Conservation (phyloP, 2,113 vertebrate genomes). For the Uria aalge region DNA sequence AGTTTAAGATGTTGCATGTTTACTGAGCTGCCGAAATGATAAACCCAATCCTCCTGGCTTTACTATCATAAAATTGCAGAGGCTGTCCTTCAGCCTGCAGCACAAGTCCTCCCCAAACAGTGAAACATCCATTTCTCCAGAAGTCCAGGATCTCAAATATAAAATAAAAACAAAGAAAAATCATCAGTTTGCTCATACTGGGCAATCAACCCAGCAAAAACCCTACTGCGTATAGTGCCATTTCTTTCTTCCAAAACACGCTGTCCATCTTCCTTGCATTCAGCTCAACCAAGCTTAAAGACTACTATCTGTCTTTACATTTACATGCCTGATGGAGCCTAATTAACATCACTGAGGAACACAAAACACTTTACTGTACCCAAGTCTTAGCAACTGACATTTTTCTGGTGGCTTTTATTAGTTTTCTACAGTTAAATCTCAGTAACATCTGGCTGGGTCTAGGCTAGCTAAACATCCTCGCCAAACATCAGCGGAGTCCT, state of each 20-base stretch:
- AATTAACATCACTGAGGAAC: neutral
- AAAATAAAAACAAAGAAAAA: neutral
- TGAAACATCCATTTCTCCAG: neutral
- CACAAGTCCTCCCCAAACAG: neutral
- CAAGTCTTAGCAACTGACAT: neutral
- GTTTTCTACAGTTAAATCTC: neutral
- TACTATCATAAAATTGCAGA: neutral
- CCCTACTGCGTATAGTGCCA: neutral
- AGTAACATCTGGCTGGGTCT: neutral
- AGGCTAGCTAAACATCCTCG: neutral
- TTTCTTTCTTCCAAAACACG: neutral
- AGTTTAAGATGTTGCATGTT: neutral
- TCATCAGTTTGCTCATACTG: neutral
- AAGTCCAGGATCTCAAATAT: neutral
- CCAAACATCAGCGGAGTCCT: neutral
- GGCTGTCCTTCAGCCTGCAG: neutral
- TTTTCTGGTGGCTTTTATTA: neutral
- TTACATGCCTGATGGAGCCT: neutral
- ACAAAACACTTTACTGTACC: neutral
- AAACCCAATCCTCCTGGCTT: neutral
- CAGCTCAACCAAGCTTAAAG: neutral
- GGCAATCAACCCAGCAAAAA: neutral
- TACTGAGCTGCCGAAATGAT: neutral
- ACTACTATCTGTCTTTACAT: neutral
- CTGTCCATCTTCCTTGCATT: neutral